A percentile compares a stretch with the other conserved stretches of the same genome.
Evolutionary conservation across 2,888 invertebrate species (phyloP).

Genomic region (Polymixis flavicincta): DNA sequence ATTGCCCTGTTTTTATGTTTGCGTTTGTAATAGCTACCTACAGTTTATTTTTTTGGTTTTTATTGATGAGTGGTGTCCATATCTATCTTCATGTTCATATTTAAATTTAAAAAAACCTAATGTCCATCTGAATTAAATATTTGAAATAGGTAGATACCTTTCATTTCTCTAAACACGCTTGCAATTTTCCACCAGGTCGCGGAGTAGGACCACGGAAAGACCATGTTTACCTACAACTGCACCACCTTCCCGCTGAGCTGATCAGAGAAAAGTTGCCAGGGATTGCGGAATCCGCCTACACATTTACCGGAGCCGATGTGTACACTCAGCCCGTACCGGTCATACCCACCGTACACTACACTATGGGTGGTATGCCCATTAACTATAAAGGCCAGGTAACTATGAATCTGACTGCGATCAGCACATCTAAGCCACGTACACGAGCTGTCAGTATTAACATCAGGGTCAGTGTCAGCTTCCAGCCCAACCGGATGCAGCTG

Average conservation of each 20-base stretch:
- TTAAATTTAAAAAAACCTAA: no score
- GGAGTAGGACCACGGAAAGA: constrained; percentile 99
- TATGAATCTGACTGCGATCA: no score
- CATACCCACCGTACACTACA: constrained; percentile 99
- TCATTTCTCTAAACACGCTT: not conserved
- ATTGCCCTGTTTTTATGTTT: no score
- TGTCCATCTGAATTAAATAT: not conserved
- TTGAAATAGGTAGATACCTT: not conserved
- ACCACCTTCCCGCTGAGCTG: constrained; percentile 97
- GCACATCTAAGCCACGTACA: no score
- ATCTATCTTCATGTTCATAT: no score
- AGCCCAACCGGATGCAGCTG: not conserved
- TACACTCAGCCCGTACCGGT: constrained; percentile 99
- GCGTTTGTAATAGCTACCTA: no score
- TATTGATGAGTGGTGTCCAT: no score
- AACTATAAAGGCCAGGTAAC: constrained; percentile 97
- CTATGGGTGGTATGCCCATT: constrained; percentile 99
- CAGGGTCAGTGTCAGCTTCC: not conserved
- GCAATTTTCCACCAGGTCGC: constrained; percentile 87
- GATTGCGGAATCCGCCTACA: constrained; percentile 99
- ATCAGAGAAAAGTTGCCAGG: constrained; percentile 96
- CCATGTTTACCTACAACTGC: constrained; percentile 97
- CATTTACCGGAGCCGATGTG: constrained; percentile 99
- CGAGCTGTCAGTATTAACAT: no score
- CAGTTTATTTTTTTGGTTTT: no score